A percentile compares a stretch with the other conserved stretches of the same genome.
These are phyloP conservation scores for Darevskia nairensis DNA, from an alignment of 2,797 vertebrate species.

Conservation along the genomic window DNA sequence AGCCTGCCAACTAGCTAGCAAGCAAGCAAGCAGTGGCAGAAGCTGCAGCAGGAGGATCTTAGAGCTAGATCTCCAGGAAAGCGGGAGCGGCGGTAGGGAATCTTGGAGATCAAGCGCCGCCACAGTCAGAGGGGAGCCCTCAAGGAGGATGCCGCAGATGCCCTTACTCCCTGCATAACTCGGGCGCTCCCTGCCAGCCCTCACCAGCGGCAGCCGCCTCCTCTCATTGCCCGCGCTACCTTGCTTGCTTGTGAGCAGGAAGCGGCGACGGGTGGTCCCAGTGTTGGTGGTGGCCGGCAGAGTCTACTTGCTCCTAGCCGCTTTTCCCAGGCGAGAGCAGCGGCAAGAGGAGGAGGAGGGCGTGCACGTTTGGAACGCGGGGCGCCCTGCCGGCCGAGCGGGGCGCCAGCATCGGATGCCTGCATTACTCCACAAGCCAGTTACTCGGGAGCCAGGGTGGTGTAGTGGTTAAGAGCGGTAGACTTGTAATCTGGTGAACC, in stretches of 20 bases:
- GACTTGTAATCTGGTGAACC: too few species aligned
- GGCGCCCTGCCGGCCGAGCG: conserved; percentile 33
- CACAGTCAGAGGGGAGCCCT: too few species aligned
- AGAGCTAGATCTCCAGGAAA: neutral
- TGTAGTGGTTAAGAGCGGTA: too few species aligned
- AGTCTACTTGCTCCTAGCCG: neutral
- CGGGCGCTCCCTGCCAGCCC: neutral
- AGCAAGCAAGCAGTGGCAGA: neutral
- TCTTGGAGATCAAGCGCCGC: neutral
- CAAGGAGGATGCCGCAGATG: neutral
- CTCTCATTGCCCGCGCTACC: neutral
- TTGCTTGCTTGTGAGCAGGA: neutral
- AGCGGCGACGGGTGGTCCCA: neutral
- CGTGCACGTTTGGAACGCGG: conserved; percentile 39
- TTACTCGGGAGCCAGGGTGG: too few species aligned
- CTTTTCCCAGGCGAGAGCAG: neutral
- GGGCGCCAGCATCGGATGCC: conserved; percentile 6
- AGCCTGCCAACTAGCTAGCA: neutral
- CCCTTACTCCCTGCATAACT: neutral
- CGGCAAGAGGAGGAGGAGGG: conserved; percentile 25
- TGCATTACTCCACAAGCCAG: too few species aligned
- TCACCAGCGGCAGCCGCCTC: neutral
- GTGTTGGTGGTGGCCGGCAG: neutral
- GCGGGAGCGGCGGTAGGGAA: neutral
- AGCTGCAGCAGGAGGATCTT: neutral